Evolutionary conservation across 2,797 vertebrate genomes (phyloP).

Genomic region (Kryptopterus vitreolus): DNA sequence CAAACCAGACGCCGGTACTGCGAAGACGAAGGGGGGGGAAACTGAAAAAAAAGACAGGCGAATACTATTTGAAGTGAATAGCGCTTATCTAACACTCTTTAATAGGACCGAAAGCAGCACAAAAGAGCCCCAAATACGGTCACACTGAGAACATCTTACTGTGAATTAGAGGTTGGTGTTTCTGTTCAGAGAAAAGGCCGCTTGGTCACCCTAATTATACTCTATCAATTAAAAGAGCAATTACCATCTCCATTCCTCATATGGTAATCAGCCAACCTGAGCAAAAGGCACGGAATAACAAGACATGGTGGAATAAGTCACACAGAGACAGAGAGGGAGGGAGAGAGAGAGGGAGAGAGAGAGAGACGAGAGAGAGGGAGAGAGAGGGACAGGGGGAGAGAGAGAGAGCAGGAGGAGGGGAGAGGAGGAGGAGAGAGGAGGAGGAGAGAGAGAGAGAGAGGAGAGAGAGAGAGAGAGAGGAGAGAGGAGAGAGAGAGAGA

Average conservation of each 20-base stretch:
- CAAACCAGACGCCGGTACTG: background rate
- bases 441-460: no score
- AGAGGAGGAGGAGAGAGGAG: no score
- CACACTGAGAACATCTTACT: slow-evolving; percentile 33
- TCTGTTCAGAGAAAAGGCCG: slow-evolving; percentile 37
- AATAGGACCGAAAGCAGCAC: slow-evolving; percentile 27
- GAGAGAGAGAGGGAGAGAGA: background rate
- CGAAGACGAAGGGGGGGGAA: no score
- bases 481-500: no score
- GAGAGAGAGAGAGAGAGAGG: background rate
- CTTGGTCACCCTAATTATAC: slow-evolving; percentile 69
- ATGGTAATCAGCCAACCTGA: slow-evolving; percentile 66
- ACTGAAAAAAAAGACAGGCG: slow-evolving; percentile 16
- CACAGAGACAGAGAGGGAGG: background rate
- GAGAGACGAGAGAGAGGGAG: no score
- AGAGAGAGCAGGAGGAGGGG: no score
- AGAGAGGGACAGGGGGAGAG: no score
- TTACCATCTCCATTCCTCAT: slow-evolving; percentile 68
- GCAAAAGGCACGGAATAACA: slow-evolving; percentile 48
- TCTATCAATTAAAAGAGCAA: slow-evolving; percentile 70
- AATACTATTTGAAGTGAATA: slow-evolving; percentile 12
- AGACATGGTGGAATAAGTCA: slow-evolving; percentile 32
- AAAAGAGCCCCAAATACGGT: slow-evolving; percentile 38
- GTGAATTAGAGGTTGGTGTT: slow-evolving; percentile 26
- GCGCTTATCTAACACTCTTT: slow-evolving; percentile 30